Conservation (phyloP, 2,888 invertebrate species). For the Drosophila seclusa region DNA sequence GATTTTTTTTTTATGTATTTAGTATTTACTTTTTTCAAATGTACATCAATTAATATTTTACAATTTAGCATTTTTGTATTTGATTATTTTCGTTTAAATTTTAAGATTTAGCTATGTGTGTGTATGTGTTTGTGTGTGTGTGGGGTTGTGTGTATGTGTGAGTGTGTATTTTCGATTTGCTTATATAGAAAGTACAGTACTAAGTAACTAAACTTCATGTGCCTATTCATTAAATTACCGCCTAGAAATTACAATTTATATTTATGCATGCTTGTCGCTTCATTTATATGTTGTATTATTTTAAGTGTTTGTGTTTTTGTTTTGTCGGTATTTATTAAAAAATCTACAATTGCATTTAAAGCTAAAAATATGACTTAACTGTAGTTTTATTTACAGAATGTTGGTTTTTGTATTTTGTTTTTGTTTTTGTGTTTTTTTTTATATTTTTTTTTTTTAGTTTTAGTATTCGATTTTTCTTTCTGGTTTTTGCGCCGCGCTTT, state of each 20-base stretch:
- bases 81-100: constrained; percentile 63
- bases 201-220: constrained; percentile 79
- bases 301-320: constrained; percentile 23
- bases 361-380: constrained; percentile 85
- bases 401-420: constrained; percentile 23
- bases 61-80: constrained; percentile 71
- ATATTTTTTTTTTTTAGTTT: constrained; percentile 24
- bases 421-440: constrained; percentile 31
- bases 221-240: constrained; percentile 72
- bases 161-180: constrained; percentile 34
- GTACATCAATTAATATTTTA: constrained; percentile 78
- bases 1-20: constrained; percentile 32
- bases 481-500: constrained; percentile 63
- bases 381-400: constrained; percentile 81
- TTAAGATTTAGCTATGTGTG: constrained; percentile 77
- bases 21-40: constrained; percentile 50
- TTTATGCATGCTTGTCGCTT: constrained; percentile 51
- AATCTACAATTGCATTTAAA: constrained; percentile 83
- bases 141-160: constrained; percentile 43
- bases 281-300: constrained; percentile 17
- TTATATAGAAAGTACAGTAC: constrained; percentile 77
- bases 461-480: constrained; percentile 34
- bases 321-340: constrained; percentile 63
- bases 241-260: constrained; percentile 73
- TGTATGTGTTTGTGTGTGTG: constrained; percentile 42